Evolutionary conservation across 2,113 vertebrate genomes (phyloP).

Genomic region (Sinosuthora webbiana): DNA sequence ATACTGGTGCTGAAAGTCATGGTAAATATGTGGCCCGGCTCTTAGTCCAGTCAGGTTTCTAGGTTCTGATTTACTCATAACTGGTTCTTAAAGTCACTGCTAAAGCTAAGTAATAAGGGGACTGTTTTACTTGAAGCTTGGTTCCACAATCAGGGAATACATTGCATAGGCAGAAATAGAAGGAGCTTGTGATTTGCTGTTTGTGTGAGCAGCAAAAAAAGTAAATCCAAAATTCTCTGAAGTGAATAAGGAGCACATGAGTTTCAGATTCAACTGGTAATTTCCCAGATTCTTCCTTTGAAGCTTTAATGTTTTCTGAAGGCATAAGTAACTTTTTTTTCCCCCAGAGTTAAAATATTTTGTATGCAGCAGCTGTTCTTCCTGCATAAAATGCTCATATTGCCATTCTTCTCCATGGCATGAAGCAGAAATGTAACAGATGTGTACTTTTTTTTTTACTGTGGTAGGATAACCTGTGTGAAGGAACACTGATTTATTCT

Average conservation of each 20-base stretch:
- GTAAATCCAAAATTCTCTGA: neutral
- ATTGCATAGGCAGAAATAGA: neutral
- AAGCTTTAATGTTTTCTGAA: neutral
- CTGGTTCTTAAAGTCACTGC: neutral
- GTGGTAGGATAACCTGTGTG: neutral
- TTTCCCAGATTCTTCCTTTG: neutral
- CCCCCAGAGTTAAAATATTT: neutral
- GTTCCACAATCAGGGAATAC: neutral
- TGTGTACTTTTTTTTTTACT: neutral
- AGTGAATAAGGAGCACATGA: neutral
- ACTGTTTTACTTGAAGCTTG: neutral
- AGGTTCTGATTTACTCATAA: neutral
- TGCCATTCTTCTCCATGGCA: neutral
- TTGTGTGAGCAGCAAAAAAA: neutral
- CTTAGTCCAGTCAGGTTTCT: neutral
- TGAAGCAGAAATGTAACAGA: neutral
- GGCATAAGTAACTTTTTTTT: neutral
- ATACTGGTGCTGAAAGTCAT: neutral
- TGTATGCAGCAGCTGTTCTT: conserved; percentile 1
- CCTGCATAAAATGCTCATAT: neutral
- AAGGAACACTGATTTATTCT: neutral
- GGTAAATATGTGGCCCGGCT: neutral
- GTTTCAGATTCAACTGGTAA: neutral
- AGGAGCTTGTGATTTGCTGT: neutral
- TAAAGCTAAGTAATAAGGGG: neutral